phyloP scores from a whole-genome alignment of 2,113 vertebrate species.

The Syrrhaptes paradoxus region DNA sequence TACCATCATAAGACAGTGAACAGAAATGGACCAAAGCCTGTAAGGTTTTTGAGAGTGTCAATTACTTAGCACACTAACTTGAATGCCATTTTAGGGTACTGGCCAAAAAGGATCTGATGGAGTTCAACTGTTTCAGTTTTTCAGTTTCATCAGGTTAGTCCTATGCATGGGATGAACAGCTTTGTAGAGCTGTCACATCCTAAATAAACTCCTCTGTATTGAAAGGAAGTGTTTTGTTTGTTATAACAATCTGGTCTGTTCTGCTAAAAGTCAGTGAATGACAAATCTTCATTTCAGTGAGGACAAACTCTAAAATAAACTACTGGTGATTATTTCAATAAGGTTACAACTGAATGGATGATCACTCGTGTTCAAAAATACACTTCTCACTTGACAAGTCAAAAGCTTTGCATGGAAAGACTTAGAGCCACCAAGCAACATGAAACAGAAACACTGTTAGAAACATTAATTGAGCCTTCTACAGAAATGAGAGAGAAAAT shows the following conservation, averaged over 20 bases:
- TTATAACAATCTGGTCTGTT: neutral
- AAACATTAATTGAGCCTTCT: neutral
- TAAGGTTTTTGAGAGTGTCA: neutral
- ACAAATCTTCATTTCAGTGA: neutral
- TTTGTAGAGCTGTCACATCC: neutral
- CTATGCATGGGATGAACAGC: neutral
- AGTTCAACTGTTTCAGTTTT: neutral
- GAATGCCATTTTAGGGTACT: neutral
- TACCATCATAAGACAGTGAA: neutral
- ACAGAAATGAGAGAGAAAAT: neutral
- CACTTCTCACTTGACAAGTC: neutral
- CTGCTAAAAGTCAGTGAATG: neutral
- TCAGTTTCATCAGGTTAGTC: neutral
- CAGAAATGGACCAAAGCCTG: neutral
- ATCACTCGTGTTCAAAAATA: neutral
- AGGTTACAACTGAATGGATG: neutral
- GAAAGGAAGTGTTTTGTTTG: neutral
- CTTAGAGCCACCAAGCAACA: neutral
- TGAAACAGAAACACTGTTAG: neutral
- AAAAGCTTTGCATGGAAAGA: neutral
- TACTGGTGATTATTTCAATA: neutral
- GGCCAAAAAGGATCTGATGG: neutral
- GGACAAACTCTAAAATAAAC: neutral
- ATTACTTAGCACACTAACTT: neutral
- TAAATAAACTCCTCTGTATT: neutral